These are phyloP conservation scores for Eptesicus fuscus DNA, from an alignment of 2,113 vertebrate species.

Conservation along the genomic window DNA sequence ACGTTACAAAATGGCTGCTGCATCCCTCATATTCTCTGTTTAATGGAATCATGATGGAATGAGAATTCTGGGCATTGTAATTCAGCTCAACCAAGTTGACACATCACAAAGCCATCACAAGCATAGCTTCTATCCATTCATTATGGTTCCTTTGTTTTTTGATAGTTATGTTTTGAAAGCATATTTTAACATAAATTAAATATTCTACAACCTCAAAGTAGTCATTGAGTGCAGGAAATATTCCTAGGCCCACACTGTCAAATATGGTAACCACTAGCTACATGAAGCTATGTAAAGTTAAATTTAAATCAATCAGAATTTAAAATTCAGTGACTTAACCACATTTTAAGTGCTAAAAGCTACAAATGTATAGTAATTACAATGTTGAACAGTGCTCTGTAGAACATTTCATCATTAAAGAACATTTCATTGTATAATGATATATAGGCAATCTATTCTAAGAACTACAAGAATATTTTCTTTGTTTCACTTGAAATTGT, in stretches of 20 bases:
- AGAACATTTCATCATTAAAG: not conserved
- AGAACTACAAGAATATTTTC: not conserved
- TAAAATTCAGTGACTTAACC: not conserved
- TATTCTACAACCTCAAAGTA: not conserved
- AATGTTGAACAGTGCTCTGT: not conserved
- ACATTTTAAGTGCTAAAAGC: not conserved
- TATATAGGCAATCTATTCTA: not conserved
- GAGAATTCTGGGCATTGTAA: not conserved
- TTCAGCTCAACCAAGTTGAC: not conserved
- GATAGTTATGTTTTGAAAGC: not conserved
- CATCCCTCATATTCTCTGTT: not conserved
- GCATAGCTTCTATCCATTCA: not conserved
- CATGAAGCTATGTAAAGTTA: not conserved
- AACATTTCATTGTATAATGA: not conserved
- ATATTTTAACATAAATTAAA: not conserved
- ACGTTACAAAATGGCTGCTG: not conserved
- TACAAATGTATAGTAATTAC: not conserved
- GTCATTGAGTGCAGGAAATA: not conserved
- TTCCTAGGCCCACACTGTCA: not conserved
- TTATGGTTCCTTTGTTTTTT: not conserved
- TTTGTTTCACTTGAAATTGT: not conserved
- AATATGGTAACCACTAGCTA: not conserved
- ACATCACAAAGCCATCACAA: not conserved
- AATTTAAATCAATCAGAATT: not conserved
- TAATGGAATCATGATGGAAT: not conserved